A percentile compares a stretch with the other conserved stretches of the same genome.
Conservation (phyloP, 1,140 invertebrate species). For the Trichoplusia ni region DNA sequence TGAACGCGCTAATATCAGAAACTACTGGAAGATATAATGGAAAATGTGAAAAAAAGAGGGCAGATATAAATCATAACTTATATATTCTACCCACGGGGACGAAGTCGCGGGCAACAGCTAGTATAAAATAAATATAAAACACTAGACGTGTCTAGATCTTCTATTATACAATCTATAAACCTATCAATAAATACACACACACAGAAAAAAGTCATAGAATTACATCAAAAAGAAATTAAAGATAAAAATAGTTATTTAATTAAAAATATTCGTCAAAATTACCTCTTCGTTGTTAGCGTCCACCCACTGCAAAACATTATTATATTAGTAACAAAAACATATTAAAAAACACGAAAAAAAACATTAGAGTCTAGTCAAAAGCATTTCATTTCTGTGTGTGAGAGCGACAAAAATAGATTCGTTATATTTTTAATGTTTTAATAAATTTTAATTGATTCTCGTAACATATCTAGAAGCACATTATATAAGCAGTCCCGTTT, state of each 20-base stretch:
- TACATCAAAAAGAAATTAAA: slow-evolving; percentile 9
- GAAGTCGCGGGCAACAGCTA: no score
- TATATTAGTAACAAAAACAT: slow-evolving; percentile 76
- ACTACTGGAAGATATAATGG: no score
- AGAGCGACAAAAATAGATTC: slow-evolving; percentile 38
- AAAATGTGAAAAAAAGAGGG: no score
- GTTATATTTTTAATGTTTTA: slow-evolving; percentile 32
- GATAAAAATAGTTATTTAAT: neutral
- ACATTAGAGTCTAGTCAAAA: slow-evolving; percentile 19
- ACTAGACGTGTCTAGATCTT: no score
- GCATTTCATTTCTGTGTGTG: slow-evolving; percentile 42
- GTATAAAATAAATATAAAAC: slow-evolving; percentile 34
- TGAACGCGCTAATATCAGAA: no score
- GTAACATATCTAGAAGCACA: slow-evolving; percentile 56
- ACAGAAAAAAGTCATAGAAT: slow-evolving; percentile 11
- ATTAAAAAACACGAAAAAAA: slow-evolving; percentile 62
- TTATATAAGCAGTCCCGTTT: slow-evolving; percentile 5
- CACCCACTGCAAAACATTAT: slow-evolving; percentile 84
- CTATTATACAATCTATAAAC: no score
- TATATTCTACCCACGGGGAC: no score
- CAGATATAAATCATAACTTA: no score
- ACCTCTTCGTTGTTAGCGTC: slow-evolving; percentile 85
- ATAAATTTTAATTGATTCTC: slow-evolving; percentile 35
- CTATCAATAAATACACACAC: no score
- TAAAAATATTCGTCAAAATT: slow-evolving; percentile 54